These are phyloP conservation scores for Thalassarche chlororhynchos DNA, from an alignment of 2,113 vertebrate genomes.

Conservation along the genomic window DNA sequence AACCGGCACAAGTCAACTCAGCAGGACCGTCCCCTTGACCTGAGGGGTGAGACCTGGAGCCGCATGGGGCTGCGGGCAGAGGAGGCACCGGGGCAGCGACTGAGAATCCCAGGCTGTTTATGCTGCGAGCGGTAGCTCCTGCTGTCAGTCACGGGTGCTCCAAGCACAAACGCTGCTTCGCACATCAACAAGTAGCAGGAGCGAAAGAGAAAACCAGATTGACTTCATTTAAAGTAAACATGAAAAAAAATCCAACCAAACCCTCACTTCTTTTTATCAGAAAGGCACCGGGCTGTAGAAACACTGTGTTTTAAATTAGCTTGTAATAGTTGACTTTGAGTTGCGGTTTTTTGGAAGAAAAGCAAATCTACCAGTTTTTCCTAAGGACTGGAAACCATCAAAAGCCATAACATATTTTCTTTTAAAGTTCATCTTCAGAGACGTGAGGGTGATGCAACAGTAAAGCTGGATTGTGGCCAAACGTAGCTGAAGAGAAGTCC, in stretches of 20 bases:
- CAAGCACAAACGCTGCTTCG: neutral
- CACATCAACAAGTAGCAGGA: neutral
- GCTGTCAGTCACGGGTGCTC: neutral
- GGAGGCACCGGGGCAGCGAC: neutral
- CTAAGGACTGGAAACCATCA: neutral
- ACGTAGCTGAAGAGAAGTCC: neutral
- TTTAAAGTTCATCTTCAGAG: neutral
- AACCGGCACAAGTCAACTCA: neutral
- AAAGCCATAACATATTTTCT: neutral
- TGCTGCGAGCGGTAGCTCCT: neutral
- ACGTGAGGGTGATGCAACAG: neutral
- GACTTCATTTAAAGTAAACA: neutral
- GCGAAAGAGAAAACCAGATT: neutral
- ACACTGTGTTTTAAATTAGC: neutral
- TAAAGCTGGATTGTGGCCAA: neutral
- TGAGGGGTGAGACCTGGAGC: neutral
- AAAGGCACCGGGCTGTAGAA: neutral
- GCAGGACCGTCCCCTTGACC: neutral
- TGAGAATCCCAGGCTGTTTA: neutral
- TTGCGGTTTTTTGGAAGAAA: neutral
- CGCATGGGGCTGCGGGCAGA: fast-evolving
- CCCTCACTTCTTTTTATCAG: neutral
- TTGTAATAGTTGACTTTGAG: neutral
- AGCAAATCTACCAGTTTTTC: neutral
- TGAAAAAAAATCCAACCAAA: neutral